Percentiles rank a stretch among this genome's conserved stretches.
These are phyloP conservation scores for Pristis pectinata DNA, from an alignment of 2,797 vertebrate species.

Conservation along the genomic window DNA sequence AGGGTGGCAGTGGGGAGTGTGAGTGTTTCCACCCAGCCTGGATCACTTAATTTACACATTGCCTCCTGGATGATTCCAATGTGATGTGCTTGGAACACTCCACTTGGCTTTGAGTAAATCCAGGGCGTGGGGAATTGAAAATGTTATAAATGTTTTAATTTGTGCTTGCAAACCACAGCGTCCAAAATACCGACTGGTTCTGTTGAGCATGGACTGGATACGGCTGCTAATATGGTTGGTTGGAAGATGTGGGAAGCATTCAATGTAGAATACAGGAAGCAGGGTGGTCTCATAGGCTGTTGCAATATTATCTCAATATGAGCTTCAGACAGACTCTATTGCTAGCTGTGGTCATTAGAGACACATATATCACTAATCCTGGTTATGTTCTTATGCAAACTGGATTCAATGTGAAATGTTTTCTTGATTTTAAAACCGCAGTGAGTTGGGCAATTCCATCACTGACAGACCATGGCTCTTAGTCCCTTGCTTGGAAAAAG, in stretches of 20 bases:
- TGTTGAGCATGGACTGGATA: neutral
- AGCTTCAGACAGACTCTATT: neutral
- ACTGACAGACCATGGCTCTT: neutral
- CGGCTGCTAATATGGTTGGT: neutral
- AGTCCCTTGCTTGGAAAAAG: neutral
- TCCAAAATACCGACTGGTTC: neutral
- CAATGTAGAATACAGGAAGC: neutral
- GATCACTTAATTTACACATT: neutral
- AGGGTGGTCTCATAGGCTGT: neutral
- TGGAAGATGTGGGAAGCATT: neutral
- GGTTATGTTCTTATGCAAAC: neutral
- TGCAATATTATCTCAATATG: neutral
- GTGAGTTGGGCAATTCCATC: neutral
- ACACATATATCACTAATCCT: conserved; percentile 10
- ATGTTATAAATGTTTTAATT: neutral
- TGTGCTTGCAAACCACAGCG: neutral
- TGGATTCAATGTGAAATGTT: neutral
- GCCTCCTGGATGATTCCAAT: neutral
- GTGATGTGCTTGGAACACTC: neutral
- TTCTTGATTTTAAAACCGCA: neutral
- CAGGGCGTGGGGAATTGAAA: neutral
- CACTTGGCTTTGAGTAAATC: neutral
- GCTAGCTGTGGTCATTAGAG: neutral
- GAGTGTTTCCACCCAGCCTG: neutral
- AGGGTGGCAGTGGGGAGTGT: too few species aligned